Conservation (phyloP, 2,888 invertebrate species). For the Drosophila mimica region DNA sequence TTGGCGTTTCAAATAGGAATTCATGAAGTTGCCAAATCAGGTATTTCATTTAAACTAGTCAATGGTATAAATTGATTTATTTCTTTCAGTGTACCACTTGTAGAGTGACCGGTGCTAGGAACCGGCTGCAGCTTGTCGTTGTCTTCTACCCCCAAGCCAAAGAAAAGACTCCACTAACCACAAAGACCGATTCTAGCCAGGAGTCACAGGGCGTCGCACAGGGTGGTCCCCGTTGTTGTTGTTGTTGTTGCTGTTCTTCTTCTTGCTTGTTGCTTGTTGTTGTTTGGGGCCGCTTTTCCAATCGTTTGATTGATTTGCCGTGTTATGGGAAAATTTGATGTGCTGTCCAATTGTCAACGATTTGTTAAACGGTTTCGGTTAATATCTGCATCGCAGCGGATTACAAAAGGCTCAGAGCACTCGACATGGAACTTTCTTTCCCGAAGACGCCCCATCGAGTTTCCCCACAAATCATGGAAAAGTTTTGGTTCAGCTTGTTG, state of each 20-base stretch:
- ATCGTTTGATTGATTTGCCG: conserved; percentile 67
- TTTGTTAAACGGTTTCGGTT: conserved; percentile 56
- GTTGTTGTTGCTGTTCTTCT: background rate
- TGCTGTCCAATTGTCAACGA: conserved; percentile 41
- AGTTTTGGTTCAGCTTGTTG: conserved; percentile 4
- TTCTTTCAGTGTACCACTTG: conserved; percentile 25
- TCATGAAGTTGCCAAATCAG: background rate
- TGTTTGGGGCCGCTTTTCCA: conserved; percentile 37
- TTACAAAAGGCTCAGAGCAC: conserved; percentile 51
- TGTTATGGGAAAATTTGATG: conserved; percentile 6
- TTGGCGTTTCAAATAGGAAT: background rate
- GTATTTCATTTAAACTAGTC: background rate
- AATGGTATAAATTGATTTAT: background rate
- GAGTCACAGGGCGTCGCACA: conserved; percentile 50
- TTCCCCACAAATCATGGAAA: background rate
- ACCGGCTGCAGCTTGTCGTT: conserved; percentile 54
- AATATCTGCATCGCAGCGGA: conserved; percentile 50
- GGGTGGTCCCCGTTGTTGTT: conserved; percentile 57
- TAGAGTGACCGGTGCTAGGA: conserved; percentile 67
- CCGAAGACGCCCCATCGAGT: conserved; percentile 20
- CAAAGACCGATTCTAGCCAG: conserved; percentile 17
- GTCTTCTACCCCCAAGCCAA: conserved; percentile 20
- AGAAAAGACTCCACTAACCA: conserved; percentile 9
- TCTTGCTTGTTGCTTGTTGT: background rate
- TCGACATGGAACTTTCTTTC: conserved; percentile 38